Evolutionary conservation across 1,140 invertebrate genomes (phyloP), one percentile per base, ranked within the genome.

Genomic region (Branchinecta lindahli): DNA sequence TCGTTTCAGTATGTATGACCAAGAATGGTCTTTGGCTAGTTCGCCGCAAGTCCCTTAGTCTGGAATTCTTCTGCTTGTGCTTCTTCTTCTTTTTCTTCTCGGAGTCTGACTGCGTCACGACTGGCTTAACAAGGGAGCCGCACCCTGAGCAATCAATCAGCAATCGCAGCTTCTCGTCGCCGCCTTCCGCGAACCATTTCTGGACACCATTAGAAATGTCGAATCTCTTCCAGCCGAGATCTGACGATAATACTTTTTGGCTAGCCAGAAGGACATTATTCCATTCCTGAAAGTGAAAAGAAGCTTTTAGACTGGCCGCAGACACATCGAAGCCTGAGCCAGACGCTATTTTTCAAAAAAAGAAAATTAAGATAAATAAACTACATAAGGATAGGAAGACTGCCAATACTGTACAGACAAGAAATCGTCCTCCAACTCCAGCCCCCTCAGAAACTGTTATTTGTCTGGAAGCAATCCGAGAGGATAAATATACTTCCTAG

Each of bases 211-310:
- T 81, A 46, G 89, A 90, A 68, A 94, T 81, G 79, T 94, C 90
- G 73, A 95, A 83, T 74, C 90, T 88, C 75, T 91, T 87, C 93
- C 92, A 95, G 20, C 89, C 90, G 12, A 86, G 79, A 74, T 84
- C 80, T 66, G 83, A 82, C 70, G 86, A 80, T 72, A 85, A 82
- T 72, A 91, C 82, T n/a, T 83, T 82, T 68, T 86, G 81, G 33
- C 87, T 86, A 66, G 87, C 73, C 9, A 80, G 71, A 45, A 80
- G 74, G 44, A 78, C 73, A 68, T 77, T 66, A 20, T 74, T 71
- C 10, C 75, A 73, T 47, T 75, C 73, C 77, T 78, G 74, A 18
- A 75, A 61, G 52, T 6, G 52, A 61, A 61, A 6, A 61, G 52
- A 61, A 61, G 52, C 18, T 61, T 61, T 61, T 20, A 61, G 18